A percentile compares a stretch with the other conserved stretches of the same genome.
These are phyloP conservation scores for Unio pictorum DNA, from an alignment of 2,888 invertebrate species.

Conservation along the genomic window DNA sequence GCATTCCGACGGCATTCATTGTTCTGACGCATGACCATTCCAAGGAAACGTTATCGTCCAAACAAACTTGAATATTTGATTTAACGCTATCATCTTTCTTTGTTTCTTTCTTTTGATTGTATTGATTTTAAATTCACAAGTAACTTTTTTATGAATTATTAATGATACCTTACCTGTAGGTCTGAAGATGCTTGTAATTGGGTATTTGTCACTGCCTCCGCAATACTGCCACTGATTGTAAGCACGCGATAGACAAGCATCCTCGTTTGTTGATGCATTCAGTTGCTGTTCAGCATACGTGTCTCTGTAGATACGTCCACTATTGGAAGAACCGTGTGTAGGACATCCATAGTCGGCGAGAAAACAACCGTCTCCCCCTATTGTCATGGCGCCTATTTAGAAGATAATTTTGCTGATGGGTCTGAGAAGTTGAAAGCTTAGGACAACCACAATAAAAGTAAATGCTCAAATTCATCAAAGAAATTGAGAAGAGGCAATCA, in stretches of 20 bases:
- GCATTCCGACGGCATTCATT: too few relatives aligned
- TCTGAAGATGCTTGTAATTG: slow-evolving; percentile 41
- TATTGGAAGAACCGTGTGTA: slow-evolving; percentile 20
- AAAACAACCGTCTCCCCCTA: slow-evolving; percentile 45
- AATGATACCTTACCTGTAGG: slow-evolving; percentile 42
- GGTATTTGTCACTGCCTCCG: slow-evolving; percentile 28
- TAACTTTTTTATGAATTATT: too few relatives aligned
- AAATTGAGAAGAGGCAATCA: background rate
- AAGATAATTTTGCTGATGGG: too few relatives aligned
- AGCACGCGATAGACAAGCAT: slow-evolving; percentile 37
- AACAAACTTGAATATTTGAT: too few relatives aligned
- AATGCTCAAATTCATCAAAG: background rate
- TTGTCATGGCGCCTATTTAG: slow-evolving; percentile 38
- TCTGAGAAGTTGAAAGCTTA: too few relatives aligned
- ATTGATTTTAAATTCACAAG: too few relatives aligned
- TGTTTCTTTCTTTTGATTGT: too few relatives aligned
- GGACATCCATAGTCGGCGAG: slow-evolving; percentile 43
- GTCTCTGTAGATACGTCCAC: slow-evolving; percentile 28
- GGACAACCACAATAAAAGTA: background rate
- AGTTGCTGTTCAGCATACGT: slow-evolving; percentile 30
- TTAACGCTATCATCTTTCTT: too few relatives aligned
- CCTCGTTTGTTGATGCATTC: slow-evolving; percentile 25
- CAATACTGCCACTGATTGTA: slow-evolving; percentile 37
- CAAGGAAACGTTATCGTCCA: too few relatives aligned
- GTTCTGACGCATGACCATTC: too few relatives aligned